Conservation (phyloP, 1,140 invertebrate genomes). For the Drosophila nigromelanica region DNA sequence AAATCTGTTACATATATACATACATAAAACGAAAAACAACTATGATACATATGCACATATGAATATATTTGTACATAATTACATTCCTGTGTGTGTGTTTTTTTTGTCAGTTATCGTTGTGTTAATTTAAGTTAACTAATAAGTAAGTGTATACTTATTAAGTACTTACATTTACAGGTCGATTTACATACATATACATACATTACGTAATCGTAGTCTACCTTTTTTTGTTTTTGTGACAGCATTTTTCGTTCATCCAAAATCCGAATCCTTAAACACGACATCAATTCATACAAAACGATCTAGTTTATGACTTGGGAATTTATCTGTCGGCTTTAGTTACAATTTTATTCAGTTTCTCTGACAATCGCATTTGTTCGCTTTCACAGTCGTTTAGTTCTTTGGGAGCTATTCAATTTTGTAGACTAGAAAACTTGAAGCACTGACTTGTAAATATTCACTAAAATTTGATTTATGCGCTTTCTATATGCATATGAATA, state of each 20-base stretch:
- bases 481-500: conserved; percentile 1
- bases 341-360: conserved; percentile 3
- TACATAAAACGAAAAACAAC: background rate
- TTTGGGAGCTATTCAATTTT: background rate
- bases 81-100: conserved; percentile 41
- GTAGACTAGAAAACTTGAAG: background rate
- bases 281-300: background rate
- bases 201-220: background rate
- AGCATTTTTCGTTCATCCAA: background rate
- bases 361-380: conserved; percentile 6
- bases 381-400: conserved; percentile 5
- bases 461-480: background rate
- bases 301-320: background rate
- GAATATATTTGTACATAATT: conserved; percentile 28
- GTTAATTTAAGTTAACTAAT: conserved; percentile 40
- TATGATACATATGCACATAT: conserved; percentile 20
- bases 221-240: background rate
- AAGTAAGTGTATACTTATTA: conserved; percentile 46
- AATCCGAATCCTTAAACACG: conserved; percentile 1
- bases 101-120: conserved; percentile 29
- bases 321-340: background rate
- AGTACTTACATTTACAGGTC: conserved; percentile 30
- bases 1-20: background rate
- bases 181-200: background rate
- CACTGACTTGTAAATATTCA: conserved; percentile 29